Evolutionary conservation across 2,797 vertebrate species (phyloP), one percentile per base, ranked within the genome.

Genomic region (Sciaenops ocellatus): DNA sequence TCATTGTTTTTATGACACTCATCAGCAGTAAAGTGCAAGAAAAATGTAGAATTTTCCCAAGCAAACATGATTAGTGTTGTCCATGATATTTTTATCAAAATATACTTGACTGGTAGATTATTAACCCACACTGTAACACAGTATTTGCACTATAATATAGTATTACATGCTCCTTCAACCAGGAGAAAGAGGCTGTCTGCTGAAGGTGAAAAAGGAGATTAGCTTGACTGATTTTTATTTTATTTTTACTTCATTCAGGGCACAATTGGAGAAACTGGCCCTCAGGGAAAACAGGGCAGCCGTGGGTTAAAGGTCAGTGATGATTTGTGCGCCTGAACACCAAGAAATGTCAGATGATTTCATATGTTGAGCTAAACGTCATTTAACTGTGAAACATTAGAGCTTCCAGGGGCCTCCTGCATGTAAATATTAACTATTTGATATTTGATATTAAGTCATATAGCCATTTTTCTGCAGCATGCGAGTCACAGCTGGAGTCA

Each of bases 291-390:
- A 87, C 83, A 92, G 70, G 96, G 96, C 82, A 84, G 80, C 17
- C 83, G 64, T 20, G 96, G 96, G 60, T 73, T 83, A 82, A 97
- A 97, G 96, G 96, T 97, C 82, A 94, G 95, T 94, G 69, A 73
- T 63, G 51, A 78, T 77, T 69, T 74, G 50, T 77, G 64, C 1
- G 3, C 52, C 67, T 79, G 26, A 79, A 75, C 26, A 55, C 60
- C 6, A 8, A 55, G 26, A 87, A 63, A 78, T 70, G 59, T 79
- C 59, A 24, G 26, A 79, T 87, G 76, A 83, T 50, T 73, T 80
- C 73, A 87, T 72, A 22, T 77, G 82, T 85, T 84, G 51, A 66
- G 79, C 61, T 38, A 68, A 52, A 75, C 9, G 16, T 67, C 38
- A 69, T 79, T 73, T 38, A 41, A 83, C 65, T 30, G n/a, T 3